Evolutionary conservation across 2,113 vertebrate species (phyloP), one percentile per base, ranked within the genome.

Genomic region (Etia nguti): DNA sequence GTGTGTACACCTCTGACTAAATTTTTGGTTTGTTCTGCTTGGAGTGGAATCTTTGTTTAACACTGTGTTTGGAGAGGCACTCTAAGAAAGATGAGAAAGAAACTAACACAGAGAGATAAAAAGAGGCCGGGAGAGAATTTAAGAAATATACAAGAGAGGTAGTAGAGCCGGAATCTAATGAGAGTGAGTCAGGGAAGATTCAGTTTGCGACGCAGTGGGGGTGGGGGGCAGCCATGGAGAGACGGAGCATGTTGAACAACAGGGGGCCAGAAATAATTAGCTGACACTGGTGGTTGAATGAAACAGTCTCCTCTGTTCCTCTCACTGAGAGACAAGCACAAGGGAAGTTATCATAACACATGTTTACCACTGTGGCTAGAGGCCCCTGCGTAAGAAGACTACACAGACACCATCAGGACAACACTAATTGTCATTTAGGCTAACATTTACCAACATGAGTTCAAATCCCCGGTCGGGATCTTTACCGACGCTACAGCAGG

Each of bases 211-310:
- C 87, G 1, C 89, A 82, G 41, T 48, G 43, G 15, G 38, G n/a
- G 38, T 43, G 38, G 38, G 65, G 60, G 46, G 22, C 24, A 29
- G 83, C 54, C 31, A 4, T n/a, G 88, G 88, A 85, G 87, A 88
- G 83, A 52, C 50, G 52, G 46, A 87, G 89, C 54, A 36, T 90
- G 91, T 83, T 36, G 62, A 90, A 54, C 94, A 88, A 89, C 89
- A 52, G 93, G 94, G 89, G 91, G 90, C 77, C 60, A 80, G 85
- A 92, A 90, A 91, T 96, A 95, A 96, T 96, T 92, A 95, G 94
- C 89, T 80, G 81, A 94, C 91, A 92, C 81, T 83, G 82, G 89
- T 89, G 90, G 86, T 87, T 88, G 87, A 94, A 89, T 88, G 88
- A 88, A 91, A 85, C 73, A 2, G 57, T 73, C 79, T 83, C 80